Evolutionary conservation across 2,113 vertebrate genomes (phyloP), one percentile per base, ranked within the genome.

Genomic region (Xerus inauris): DNA sequence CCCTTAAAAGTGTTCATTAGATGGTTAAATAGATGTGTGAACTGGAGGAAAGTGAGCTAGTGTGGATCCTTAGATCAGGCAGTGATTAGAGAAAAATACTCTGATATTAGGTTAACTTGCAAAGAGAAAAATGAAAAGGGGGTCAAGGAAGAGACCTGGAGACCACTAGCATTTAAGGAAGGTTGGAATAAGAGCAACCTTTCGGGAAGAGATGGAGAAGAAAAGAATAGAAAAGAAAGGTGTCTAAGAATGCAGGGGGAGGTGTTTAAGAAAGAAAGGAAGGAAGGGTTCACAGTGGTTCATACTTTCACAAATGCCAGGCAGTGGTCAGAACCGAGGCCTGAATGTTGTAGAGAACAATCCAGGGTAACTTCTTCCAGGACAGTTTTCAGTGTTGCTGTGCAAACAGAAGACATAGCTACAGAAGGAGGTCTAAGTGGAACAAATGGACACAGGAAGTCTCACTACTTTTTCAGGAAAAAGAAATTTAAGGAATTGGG

Each of bases 221-320:
- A 3, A 1, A 38, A n/a, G 8, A 22, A 2, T 11, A 35, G 4
- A 76, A 35, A 59, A 57, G 4, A 73, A 47, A 13, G 3, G 1
- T 22, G 6, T 11, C 1, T 12, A 12, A 35, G 35, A 40, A 79
- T 38, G 30, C 0, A 2, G 13, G 22, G 17, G 13, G 8, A 7
- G 5, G 22, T 1, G 20, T 89, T 45, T 42, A 35, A 72, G 30
- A 20, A 64, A n/a, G 32, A 59, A 26, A 75, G 42, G n/a, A 51
- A 24, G 14, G 4, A 49, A 3, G 8, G 5, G 30, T 57, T 80
- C 32, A 14, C 5, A 28, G 32, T 30, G 16, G 38, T 40, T 81
- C 45, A 45, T 8, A 12, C 19, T 10, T 84, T 59, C 8, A 90
- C 30, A 76, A 42, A 49, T 2, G 42, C 38, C 45, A 82, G 57